phyloP scores from a whole-genome alignment of 2,797 vertebrate species.

The Alca torda region DNA sequence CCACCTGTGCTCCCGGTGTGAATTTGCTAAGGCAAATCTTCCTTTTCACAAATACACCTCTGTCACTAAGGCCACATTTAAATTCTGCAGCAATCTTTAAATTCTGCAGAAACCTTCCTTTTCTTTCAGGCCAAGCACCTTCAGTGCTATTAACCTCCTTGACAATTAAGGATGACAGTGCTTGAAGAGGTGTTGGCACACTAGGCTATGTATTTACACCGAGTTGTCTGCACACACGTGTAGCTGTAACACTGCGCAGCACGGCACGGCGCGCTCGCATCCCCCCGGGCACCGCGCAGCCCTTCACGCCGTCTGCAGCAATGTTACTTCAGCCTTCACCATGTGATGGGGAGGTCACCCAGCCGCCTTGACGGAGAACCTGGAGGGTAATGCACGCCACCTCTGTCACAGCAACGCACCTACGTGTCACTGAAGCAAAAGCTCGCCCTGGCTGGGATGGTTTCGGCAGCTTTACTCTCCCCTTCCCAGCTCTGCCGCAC shows the following conservation, averaged over 20 bases:
- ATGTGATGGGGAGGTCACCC: not conserved
- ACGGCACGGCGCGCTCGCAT: rapidly evolving
- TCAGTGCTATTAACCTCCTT: not conserved
- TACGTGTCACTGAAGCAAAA: not conserved
- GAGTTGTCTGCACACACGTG: not conserved
- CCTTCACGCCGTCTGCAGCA: rapidly evolving
- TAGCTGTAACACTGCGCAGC: not conserved
- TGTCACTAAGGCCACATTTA: not conserved
- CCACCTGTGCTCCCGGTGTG: rapidly evolving
- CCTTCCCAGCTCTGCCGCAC: not conserved
- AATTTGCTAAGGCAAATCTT: not conserved
- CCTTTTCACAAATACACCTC: not conserved
- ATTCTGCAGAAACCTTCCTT: not conserved
- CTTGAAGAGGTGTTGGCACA: not conserved
- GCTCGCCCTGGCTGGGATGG: rapidly evolving
- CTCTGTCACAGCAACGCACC: not conserved
- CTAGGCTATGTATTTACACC: not conserved
- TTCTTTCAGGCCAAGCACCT: not conserved
- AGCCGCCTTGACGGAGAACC: rapidly evolving
- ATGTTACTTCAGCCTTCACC: not conserved
- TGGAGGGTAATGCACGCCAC: not conserved
- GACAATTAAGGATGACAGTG: not conserved
- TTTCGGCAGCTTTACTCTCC: not conserved
- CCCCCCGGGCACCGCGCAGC: rapidly evolving
- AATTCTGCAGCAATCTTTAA: not conserved